A percentile compares a stretch with the other conserved stretches of the same genome.
These are phyloP conservation scores for Drosophila buzzatii DNA, from an alignment of 2,888 invertebrate genomes.

Conservation along the genomic window DNA sequence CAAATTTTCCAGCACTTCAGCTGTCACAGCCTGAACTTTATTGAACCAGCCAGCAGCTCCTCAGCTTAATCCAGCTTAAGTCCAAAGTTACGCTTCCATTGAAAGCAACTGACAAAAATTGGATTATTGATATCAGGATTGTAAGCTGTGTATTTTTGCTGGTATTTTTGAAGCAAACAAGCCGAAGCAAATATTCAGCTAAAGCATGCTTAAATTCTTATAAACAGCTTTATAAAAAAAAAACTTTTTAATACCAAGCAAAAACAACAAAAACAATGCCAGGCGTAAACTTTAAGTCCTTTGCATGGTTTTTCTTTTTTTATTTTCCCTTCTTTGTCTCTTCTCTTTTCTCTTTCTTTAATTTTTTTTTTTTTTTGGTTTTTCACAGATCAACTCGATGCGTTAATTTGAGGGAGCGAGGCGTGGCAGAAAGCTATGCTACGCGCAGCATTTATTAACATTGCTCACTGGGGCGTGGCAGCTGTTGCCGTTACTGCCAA, in stretches of 20 bases:
- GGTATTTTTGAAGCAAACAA: constrained; percentile 34
- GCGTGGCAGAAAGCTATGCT: neutral
- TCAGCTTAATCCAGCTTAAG: neutral
- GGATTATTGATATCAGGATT: constrained; percentile 73
- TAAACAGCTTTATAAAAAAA: constrained; percentile 62
- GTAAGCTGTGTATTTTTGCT: constrained; percentile 50
- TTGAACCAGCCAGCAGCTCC: neutral
- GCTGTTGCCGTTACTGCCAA: constrained; percentile 66
- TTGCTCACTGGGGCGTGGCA: constrained; percentile 68
- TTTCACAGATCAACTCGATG: constrained; percentile 64
- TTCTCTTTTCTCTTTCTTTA: neutral
- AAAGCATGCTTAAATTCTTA: constrained; percentile 57
- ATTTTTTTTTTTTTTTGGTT: constrained; percentile 6
- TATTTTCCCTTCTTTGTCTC: neutral
- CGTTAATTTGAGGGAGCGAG: neutral
- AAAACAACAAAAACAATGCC: constrained; percentile 15
- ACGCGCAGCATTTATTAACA: constrained; percentile 66
- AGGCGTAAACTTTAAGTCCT: constrained; percentile 46
- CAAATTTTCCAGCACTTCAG: neutral
- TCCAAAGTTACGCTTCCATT: neutral
- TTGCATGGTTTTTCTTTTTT: constrained; percentile 29
- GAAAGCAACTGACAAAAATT: constrained; percentile 47
- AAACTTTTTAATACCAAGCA: constrained; percentile 61
- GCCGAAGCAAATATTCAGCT: constrained; percentile 35
- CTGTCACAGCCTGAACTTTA: constrained; percentile 1